Evolutionary conservation across 2,888 invertebrate genomes (phyloP), one percentile per base, ranked within the genome.

Genomic region (Dryomyza anilis): DNA sequence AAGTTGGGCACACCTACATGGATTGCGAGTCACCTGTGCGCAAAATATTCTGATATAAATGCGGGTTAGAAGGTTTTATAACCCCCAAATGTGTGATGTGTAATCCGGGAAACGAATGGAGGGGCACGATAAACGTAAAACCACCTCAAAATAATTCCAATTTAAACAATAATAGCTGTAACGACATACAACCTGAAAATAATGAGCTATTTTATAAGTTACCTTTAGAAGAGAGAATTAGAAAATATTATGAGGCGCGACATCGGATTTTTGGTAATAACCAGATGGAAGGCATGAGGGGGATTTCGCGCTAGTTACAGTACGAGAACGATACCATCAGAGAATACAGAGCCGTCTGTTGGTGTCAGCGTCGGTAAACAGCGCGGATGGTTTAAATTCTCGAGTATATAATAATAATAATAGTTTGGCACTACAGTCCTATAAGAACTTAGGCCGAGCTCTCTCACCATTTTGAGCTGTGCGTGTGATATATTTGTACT

Each of bases 31-130:
- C 57, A 2, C 2, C 27, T 1, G 19, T 55, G 6, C 10, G 61
- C 12, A 30, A 1, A 1, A 12, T 65, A 0, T 66, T 67, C 57
- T 64, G 66, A 6, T 63, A 61, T 25, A 39, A 23, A n/a, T 59
- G 66, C 23, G 60, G 66, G 2, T 16, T 55, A n/a, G 29, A 12
- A 2, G 36, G 43, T 7, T 27, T 27, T 4, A 43, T 57, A 2
- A 8, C 57, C 8, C 43, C 63, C 12, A 63, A 63, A 21, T 66
- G 58, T 2, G n/a, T 33, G 2, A 57, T 57, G 2, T 63, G 53
- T n/a, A 2, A 7, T 0, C 0, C 23, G 45, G 50, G 43, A 65
- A 53, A 62, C 33, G 43, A 12, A 16, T 2, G 1, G 30, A 45
- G 48, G 62, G 46, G 19, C 25, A 19, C 46, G 16, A 56, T 2